Conservation (phyloP, 2,113 vertebrate genomes). For the Leptodactylus fuscus region DNA sequence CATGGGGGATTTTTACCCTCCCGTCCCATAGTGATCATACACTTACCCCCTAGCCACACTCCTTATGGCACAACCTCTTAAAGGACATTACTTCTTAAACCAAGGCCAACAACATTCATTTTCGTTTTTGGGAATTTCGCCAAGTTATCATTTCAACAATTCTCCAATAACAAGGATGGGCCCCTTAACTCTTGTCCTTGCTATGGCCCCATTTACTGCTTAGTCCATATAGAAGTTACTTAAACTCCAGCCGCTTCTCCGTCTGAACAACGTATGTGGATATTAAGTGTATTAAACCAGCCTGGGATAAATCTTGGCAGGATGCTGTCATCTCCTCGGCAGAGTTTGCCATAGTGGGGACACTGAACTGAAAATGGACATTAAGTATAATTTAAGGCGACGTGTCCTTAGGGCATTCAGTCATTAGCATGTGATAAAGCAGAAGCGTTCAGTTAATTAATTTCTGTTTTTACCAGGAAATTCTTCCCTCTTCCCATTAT, state of each 20-base stretch:
- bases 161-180: not conserved
- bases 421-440: constrained; percentile 58
- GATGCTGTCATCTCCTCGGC: constrained; percentile 33
- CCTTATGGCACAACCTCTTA: no score
- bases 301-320: constrained; percentile 22
- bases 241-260: constrained; percentile 41
- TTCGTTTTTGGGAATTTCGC: not conserved
- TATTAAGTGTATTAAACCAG: constrained; percentile 20
- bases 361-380: constrained; percentile 55
- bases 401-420: constrained; percentile 48
- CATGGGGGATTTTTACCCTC: no score
- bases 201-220: not conserved
- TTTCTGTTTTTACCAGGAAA: constrained; percentile 59
- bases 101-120: no score
- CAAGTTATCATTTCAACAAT: not conserved
- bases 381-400: constrained; percentile 59
- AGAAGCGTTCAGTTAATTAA: constrained; percentile 50
- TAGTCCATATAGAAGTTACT: constrained; percentile 36
- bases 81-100: no score
- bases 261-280: not conserved
- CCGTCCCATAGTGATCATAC: no score
- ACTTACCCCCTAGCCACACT: no score
- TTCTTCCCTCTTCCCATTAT: constrained; percentile 44
- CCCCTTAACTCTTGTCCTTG: not conserved
- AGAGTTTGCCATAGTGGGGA: constrained; percentile 36